phyloP scores from a whole-genome alignment of 2,888 invertebrate species.

The Phyllotreta cruciferae region DNA sequence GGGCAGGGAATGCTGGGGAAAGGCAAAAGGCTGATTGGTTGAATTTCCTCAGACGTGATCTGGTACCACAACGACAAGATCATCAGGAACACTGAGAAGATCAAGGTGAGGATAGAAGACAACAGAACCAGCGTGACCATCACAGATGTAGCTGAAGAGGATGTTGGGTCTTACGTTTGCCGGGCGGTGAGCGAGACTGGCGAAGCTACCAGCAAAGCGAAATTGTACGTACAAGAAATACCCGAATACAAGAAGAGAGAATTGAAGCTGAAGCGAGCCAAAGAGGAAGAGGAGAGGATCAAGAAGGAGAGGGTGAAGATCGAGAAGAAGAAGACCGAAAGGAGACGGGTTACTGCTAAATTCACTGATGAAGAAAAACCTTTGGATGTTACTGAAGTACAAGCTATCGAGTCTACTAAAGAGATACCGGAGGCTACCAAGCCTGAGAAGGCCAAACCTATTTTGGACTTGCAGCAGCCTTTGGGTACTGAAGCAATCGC shows the following conservation, averaged over 20 bases:
- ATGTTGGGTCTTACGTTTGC: constrained; percentile 81
- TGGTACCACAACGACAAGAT: constrained; percentile 88
- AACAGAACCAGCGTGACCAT: constrained; percentile 76
- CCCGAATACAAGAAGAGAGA: constrained; percentile 61
- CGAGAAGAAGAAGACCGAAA: constrained; percentile 59
- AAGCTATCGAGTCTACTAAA: constrained; percentile 67
- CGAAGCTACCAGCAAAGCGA: constrained; percentile 78
- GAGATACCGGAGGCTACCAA: constrained; percentile 62
- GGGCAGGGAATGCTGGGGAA: no score
- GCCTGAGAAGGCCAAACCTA: constrained; percentile 62
- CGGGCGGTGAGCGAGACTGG: constrained; percentile 88
- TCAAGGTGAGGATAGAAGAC: constrained; percentile 74
- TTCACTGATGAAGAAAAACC: constrained; percentile 61
- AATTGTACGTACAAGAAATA: constrained; percentile 71
- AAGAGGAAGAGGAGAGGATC: constrained; percentile 63
- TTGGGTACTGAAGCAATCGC: constrained; percentile 69
- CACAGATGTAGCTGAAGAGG: constrained; percentile 67
- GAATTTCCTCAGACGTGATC: constrained; percentile 79
- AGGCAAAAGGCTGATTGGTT: no score
- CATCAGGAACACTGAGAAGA: constrained; percentile 75
- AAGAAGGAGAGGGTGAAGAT: constrained; percentile 62
- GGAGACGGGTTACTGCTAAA: constrained; percentile 49
- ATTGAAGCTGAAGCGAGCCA: constrained; percentile 57
- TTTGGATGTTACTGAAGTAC: constrained; percentile 61
- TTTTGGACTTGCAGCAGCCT: constrained; percentile 66